A percentile compares a stretch with the other conserved stretches of the same genome.
These are phyloP conservation scores for Leptinotarsa haldemani DNA, from an alignment of 2,888 invertebrate species.

Conservation along the genomic window DNA sequence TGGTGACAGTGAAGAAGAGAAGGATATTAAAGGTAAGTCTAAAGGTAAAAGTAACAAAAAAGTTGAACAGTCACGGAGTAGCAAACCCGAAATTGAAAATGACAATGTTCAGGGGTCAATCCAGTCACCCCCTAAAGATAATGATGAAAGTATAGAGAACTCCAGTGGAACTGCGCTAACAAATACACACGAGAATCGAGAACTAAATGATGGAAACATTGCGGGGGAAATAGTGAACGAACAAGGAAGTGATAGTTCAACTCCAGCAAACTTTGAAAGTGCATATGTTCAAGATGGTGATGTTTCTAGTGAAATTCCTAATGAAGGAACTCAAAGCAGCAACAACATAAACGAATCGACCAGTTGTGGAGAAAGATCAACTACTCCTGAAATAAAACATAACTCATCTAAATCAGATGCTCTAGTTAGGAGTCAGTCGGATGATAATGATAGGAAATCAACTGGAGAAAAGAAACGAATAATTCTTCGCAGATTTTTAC, in stretches of 20 bases:
- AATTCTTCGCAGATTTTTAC: constrained; percentile 37
- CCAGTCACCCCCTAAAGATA: constrained; percentile 63
- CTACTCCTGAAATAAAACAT: constrained; percentile 36
- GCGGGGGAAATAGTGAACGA: constrained; percentile 23
- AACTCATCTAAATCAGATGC: constrained; percentile 16
- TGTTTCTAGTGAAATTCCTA: constrained; percentile 19
- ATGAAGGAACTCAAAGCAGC: constrained; percentile 16
- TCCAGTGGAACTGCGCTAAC: constrained; percentile 36
- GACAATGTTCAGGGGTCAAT: constrained; percentile 65
- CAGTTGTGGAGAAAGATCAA: constrained; percentile 32
- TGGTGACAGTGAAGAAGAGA: constrained; percentile 49
- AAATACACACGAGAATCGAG: constrained; percentile 26
- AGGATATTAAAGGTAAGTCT: constrained; percentile 65
- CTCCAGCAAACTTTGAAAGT: constrained; percentile 35
- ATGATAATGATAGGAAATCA: constrained; percentile 18
- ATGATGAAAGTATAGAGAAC: constrained; percentile 44
- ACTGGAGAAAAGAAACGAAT: constrained; percentile 33
- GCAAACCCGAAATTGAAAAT: constrained; percentile 61
- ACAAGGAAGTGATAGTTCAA: constrained; percentile 29
- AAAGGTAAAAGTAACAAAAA: constrained; percentile 65
- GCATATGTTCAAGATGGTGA: constrained; percentile 36
- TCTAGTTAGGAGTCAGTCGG: constrained; percentile 1
- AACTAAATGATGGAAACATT: constrained; percentile 25
- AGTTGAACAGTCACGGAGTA: constrained; percentile 58
- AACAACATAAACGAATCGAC: constrained; percentile 27